Conservation (phyloP, 1,140 invertebrate genomes). For the Galleria mellonella region DNA sequence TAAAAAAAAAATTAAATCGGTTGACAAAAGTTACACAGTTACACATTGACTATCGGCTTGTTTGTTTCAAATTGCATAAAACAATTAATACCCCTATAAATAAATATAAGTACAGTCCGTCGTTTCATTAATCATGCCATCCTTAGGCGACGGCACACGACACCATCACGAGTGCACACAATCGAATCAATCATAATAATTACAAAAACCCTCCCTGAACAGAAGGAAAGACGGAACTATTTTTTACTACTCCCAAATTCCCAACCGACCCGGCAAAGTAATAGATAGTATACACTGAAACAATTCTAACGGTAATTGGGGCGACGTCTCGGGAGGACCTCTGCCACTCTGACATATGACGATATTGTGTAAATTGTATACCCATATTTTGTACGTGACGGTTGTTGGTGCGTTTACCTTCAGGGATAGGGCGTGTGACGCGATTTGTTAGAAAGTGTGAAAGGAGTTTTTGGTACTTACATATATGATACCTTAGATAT, state of each 20-base stretch:
- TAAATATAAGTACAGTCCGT: too few relatives aligned
- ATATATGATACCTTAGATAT: too few relatives aligned
- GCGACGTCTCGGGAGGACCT: slow-evolving; percentile 42
- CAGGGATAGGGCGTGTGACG: neutral
- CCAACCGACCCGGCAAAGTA: slow-evolving; percentile 39
- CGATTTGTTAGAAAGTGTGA: too few relatives aligned
- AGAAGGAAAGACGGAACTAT: slow-evolving; percentile 29
- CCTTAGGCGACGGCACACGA: too few relatives aligned
- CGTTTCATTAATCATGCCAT: too few relatives aligned
- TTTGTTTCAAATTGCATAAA: too few relatives aligned
- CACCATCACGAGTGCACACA: slow-evolving; percentile 1
- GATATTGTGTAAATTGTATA: slow-evolving; percentile 66
- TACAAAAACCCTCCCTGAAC: slow-evolving; percentile 14
- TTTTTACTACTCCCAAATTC: slow-evolving; percentile 46
- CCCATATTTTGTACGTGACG: slow-evolving; percentile 38
- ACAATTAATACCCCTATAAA: too few relatives aligned
- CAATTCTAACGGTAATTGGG: slow-evolving; percentile 67
- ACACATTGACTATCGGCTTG: too few relatives aligned
- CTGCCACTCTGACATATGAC: slow-evolving; percentile 55
- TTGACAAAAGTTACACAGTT: too few relatives aligned
- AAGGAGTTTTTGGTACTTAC: too few relatives aligned
- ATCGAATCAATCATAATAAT: slow-evolving; percentile 52
- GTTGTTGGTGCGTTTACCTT: slow-evolving; percentile 16
- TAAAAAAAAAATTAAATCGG: too few relatives aligned
- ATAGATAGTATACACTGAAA: slow-evolving; percentile 57